Base-by-base conservation (phyloP, 2,113 vertebrate genomes). In the Brachyistius frenatus region DNA sequence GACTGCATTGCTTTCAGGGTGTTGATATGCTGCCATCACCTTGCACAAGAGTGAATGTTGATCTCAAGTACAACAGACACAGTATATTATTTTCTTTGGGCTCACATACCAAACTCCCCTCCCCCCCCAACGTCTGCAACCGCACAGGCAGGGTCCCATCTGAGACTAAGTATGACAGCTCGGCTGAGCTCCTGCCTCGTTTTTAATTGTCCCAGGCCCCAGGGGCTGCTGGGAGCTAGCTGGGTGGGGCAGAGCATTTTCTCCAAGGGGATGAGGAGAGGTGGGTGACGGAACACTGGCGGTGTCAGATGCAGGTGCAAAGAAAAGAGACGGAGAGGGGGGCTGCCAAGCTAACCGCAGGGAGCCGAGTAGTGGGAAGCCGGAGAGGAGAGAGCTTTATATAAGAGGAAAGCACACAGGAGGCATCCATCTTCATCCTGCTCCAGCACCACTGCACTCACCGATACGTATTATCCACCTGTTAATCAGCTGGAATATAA, bases 291-390 rank as follows among this genome's bases (percentile, higher is more conserved):
- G 73, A 85, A 88, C 70, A 80, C 85, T 88, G 7, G 58, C 82
- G 10, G 84, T 93, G 92, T 94, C 93, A 94, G 90, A 78, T 88
- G 86, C 87, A 85, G 86, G 90, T 87, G 86, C 35, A 68, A 80
- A 66, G 86, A 87, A 76, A 78, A 60, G 90, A 80, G 82, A 90
- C 82, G 78, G 89, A 89, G 78, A 74, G 78, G 78, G 23, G 60
- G 80, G 64, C 80, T 90, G 87, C 88, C 82, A 84, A 70, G 86
- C 61, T 49, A 78, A 73, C 87, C 39, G 39, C 37, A 47, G 91
- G 87, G 88, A 90, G 78, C 80, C 76, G 32, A 86, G 72, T 84
- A 72, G 86, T 77, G 76, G 85, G 85, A 80, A 80, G 76, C 81
- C 74, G 66, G 57, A 85, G 86, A 65, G 74, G 78, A 75, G 78